Conservation (phyloP, 2,797 vertebrate species). For the Melanotaenia maccullochi region DNA sequence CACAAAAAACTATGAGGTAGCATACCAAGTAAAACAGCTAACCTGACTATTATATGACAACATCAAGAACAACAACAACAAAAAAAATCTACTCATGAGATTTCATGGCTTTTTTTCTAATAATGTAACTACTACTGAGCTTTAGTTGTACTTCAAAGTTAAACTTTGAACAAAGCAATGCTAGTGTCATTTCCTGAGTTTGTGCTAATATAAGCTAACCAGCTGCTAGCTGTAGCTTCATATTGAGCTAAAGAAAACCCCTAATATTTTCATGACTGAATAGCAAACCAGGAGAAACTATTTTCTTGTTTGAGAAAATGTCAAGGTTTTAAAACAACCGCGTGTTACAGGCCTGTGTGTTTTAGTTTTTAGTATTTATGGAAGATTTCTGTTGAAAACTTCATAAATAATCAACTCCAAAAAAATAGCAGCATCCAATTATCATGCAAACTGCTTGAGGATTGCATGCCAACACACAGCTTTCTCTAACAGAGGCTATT, state of each 20-base stretch:
- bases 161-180: background rate
- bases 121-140: background rate
- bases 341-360: no score
- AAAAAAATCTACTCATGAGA: background rate
- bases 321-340: background rate
- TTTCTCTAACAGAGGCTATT: slow-evolving; percentile 38
- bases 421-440: background rate
- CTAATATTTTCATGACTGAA: background rate
- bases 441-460: slow-evolving; percentile 20
- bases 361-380: background rate
- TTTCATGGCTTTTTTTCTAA: background rate
- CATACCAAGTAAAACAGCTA: background rate
- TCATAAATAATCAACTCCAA: slow-evolving; percentile 6
- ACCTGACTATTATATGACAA: background rate
- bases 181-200: background rate
- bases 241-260: background rate
- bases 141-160: background rate
- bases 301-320: background rate
- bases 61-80: no score
- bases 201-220: background rate
- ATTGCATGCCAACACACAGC: background rate
- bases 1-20: background rate
- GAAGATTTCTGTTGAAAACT: slow-evolving; percentile 4
- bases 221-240: background rate
- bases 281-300: background rate